Conservation (phyloP, 2,113 vertebrate species). For the Notothenia coriiceps region DNA sequence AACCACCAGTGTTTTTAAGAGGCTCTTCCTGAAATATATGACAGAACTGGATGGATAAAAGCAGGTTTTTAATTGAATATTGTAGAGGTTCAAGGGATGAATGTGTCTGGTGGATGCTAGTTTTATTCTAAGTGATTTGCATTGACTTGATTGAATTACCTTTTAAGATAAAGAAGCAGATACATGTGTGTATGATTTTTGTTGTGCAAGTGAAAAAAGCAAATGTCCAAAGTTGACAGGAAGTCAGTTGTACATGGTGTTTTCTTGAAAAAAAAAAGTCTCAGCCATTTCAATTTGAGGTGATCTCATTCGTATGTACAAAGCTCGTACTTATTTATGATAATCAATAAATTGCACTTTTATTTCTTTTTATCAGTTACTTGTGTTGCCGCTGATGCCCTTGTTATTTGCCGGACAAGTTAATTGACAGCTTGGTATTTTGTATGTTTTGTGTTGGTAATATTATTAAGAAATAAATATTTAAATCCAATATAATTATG, state of each 20-base stretch:
- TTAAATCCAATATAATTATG: constrained; percentile 24
- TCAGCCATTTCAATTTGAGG: constrained; percentile 37
- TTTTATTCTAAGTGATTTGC: constrained; percentile 26
- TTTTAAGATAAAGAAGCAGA: not conserved
- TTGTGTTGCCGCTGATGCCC: constrained; percentile 39
- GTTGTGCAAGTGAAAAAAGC: constrained; percentile 7
- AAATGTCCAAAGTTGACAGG: constrained; percentile 19
- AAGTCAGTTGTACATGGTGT: constrained; percentile 9
- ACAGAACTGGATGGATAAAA: constrained; percentile 3
- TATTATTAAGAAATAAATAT: constrained; percentile 66
- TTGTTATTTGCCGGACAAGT: constrained; percentile 45
- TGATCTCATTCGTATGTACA: constrained; percentile 47
- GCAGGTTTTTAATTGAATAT: constrained; percentile 26
- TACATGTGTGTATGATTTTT: not conserved
- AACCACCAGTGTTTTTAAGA: constrained; percentile 84
- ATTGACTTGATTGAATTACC: not conserved
- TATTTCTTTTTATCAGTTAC: constrained; percentile 60
- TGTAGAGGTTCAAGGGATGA: constrained; percentile 37
- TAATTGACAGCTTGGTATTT: constrained; percentile 66
- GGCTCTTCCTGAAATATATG: not conserved
- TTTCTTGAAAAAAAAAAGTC: constrained; percentile 22
- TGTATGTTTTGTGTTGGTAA: constrained; percentile 71
- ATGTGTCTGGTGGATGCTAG: constrained; percentile 31
- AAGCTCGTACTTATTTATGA: constrained; percentile 72
- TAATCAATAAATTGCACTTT: constrained; percentile 42